Evolutionary conservation across 2,888 invertebrate genomes (phyloP).

Genomic region (Trisateles emortualis): DNA sequence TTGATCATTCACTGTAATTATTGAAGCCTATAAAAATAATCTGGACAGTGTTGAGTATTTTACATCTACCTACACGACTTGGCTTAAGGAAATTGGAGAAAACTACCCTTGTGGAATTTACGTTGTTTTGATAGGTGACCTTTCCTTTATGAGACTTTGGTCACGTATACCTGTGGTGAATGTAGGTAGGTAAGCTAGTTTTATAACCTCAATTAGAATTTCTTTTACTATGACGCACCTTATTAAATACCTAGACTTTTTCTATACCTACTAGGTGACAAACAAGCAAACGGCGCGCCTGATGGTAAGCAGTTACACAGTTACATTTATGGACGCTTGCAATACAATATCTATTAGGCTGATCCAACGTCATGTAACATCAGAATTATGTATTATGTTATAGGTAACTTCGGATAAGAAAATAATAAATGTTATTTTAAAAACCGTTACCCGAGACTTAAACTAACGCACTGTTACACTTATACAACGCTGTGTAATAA

Average conservation of each 20-base stretch:
- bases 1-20: conserved; percentile 25
- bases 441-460: too few species aligned
- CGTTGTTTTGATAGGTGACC: conserved; percentile 10
- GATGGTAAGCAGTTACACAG: too few species aligned
- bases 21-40: background rate
- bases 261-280: conserved; percentile 17
- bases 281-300: too few species aligned
- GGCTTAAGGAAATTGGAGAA: conserved; percentile 24
- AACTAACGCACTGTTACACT: too few species aligned
- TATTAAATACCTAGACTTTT: conserved; percentile 15
- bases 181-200: conserved; percentile 26
- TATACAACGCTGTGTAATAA: too few species aligned
- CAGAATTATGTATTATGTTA: too few species aligned
- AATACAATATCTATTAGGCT: conserved; percentile 20
- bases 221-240: conserved; percentile 34
- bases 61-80: conserved; percentile 3
- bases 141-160: conserved; percentile 20
- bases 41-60: background rate
- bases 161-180: conserved; percentile 49
- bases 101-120: conserved; percentile 28
- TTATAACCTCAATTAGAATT: conserved; percentile 18
- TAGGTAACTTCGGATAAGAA: too few species aligned
- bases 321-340: too few species aligned
- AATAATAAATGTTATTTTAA: too few species aligned
- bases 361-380: too few species aligned